A percentile compares a stretch with the other conserved stretches of the same genome.
phyloP scores from a whole-genome alignment of 2,888 invertebrate genomes.

The Rhagonycha lutea region DNA sequence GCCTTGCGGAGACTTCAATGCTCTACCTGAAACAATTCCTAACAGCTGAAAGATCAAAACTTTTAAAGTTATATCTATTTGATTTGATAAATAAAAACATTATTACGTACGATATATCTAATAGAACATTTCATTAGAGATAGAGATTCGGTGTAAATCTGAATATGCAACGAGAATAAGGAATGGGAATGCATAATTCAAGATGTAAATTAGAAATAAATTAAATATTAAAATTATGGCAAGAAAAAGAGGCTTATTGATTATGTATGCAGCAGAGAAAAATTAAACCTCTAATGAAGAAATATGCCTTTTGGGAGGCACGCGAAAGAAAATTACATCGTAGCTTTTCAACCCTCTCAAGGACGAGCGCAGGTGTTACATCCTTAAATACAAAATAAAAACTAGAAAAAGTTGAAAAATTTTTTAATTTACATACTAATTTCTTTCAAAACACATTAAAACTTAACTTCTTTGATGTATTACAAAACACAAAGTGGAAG shows the following conservation, averaged over 20 bases:
- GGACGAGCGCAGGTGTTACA: constrained; percentile 38
- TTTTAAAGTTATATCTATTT: background rate
- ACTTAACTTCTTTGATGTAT: constrained; percentile 18
- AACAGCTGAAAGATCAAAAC: background rate
- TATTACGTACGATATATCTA: constrained; percentile 4
- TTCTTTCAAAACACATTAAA: constrained; percentile 39
- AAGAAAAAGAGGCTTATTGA: constrained; percentile 53
- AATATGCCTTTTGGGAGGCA: constrained; percentile 53
- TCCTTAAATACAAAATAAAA: constrained; percentile 28
- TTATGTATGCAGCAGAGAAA: constrained; percentile 59
- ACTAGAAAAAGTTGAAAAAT: constrained; percentile 31
- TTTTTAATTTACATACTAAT: constrained; percentile 52
- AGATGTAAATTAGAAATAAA: constrained; percentile 59
- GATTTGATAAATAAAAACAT: constrained; percentile 12
- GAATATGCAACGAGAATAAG: constrained; percentile 50
- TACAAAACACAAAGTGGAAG: background rate
- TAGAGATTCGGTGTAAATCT: constrained; percentile 27
- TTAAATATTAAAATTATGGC: constrained; percentile 59
- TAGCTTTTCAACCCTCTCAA: constrained; percentile 41
- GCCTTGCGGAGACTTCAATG: constrained; percentile 42
- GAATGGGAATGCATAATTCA: constrained; percentile 56
- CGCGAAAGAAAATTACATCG: constrained; percentile 49
- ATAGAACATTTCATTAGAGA: constrained; percentile 31
- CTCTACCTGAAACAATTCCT: constrained; percentile 21
- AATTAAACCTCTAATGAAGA: constrained; percentile 58